A percentile compares a stretch with the other conserved stretches of the same genome.
phyloP scores from a whole-genome alignment of 92 coral and sea anemone genomes.

The Scolanthus callimorphus region DNA sequence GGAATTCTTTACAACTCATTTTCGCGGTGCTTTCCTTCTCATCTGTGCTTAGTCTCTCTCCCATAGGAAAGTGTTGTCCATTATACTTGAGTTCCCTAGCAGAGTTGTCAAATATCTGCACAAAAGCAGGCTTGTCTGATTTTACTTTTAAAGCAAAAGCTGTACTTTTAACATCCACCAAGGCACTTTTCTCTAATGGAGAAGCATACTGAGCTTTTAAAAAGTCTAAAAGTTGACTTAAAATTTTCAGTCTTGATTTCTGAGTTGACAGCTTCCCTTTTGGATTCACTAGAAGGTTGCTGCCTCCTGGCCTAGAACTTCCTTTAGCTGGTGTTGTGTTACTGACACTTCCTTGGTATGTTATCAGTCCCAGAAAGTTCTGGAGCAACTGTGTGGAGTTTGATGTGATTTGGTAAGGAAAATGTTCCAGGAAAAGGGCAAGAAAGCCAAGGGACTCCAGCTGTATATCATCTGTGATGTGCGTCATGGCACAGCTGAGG shows the following conservation, averaged over 20 bases:
- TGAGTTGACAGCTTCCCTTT: constrained; percentile 81
- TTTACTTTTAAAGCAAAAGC: not conserved
- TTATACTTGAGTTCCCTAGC: not conserved
- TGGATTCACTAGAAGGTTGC: constrained; percentile 49
- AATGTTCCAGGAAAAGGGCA: constrained; percentile 61
- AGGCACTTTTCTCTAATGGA: not conserved
- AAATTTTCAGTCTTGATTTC: constrained; percentile 65
- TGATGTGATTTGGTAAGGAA: constrained; percentile 49
- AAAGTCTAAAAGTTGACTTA: constrained; percentile 60
- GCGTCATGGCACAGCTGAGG: constrained; percentile 93
- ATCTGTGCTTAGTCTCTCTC: not conserved
- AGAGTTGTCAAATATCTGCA: not conserved
- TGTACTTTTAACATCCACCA: not conserved
- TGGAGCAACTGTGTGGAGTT: constrained; percentile 61
- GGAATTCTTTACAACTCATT: constrained; percentile 27
- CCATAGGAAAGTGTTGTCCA: no score
- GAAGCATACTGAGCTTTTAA: constrained; percentile 35
- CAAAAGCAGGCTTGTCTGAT: not conserved
- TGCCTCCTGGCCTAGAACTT: constrained; percentile 17
- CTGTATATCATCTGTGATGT: constrained; percentile 85
- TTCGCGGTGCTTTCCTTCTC: not conserved
- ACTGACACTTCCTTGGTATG: constrained; percentile 49
- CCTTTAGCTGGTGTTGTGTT: constrained; percentile 1
- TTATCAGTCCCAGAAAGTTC: constrained; percentile 68
- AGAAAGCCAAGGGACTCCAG: constrained; percentile 80